Evolutionary conservation across 2,888 invertebrate species (phyloP), one percentile per base, ranked within the genome.

Genomic region (Ryuthela nishihirai): DNA sequence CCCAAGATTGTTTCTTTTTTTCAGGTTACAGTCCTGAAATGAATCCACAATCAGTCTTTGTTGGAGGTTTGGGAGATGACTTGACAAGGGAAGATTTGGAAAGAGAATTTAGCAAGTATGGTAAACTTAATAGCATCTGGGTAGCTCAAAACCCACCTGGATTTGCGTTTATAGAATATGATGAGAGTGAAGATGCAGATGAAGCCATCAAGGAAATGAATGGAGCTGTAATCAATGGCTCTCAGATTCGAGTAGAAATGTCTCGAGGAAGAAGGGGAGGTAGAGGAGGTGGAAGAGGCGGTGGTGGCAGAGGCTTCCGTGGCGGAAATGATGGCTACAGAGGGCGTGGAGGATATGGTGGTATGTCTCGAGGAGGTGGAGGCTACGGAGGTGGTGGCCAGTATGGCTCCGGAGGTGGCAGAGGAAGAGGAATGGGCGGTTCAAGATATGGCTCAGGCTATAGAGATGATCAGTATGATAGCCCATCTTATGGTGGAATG

Each of bases 151-250:
- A 63, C 32, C 91, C 91, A 68, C 91, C 91, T 68, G 91, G 92
- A 72, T 93, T 92, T 77, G 92, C 91, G 65, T 92, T 92, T 79
- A 88, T 92, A 75, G 91, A 92, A 78, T 93, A 90, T 77, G 85
- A 86, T 74, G 88, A 86, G 77, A 82, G 84, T 75, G 85, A 85
- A 72, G 91, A 92, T 77, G 92, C 92, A 34, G 88, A 90, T 74
- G 84, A 87, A 71, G 92, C 92, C 64, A 89, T 90, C 78, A 86
- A 84, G 75, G 85, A 84, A 71, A 82, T 92, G 78, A 91, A 92
- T 72, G 91, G 91, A 65, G 84, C 86, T n/a, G 52, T 40, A 10
- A 55, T 63, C 18, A 63, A 63, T 44, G 63, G 63, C 15, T 18
- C 47, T 7, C 39, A 50, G 29, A 52, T 63, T 12, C 26, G 63